Conservation (phyloP, 2,797 vertebrate genomes). For the Hylomyscus alleni region DNA sequence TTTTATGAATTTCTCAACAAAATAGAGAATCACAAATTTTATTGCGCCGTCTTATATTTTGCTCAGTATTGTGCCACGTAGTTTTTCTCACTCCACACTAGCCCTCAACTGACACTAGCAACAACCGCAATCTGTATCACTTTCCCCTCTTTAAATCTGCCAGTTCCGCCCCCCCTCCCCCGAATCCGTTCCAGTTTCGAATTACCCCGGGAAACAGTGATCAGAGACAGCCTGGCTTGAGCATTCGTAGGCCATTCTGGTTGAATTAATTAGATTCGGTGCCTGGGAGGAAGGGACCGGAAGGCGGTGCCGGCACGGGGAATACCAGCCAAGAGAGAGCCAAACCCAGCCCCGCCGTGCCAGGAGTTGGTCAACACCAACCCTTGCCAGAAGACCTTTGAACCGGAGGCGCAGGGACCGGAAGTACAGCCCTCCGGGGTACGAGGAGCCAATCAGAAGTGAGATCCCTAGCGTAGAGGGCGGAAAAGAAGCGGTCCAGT, state of each 20-base stretch:
- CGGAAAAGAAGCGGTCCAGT: conserved; percentile 75
- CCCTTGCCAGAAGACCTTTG: fast-evolving
- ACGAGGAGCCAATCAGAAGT: conserved; percentile 64
- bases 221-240: neutral
- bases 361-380: fast-evolving
- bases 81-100: neutral
- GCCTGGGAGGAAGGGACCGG: neutral
- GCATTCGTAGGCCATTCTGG: neutral
- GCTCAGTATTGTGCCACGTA: neutral
- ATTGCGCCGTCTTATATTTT: neutral
- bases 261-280: neutral
- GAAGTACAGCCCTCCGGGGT: conserved; percentile 22
- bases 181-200: neutral
- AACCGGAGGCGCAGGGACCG: neutral
- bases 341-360: neutral
- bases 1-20: conserved; percentile 4
- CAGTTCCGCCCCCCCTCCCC: neutral
- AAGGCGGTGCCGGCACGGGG: fast-evolving
- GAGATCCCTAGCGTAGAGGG: neutral
- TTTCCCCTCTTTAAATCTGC: neutral
- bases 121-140: neutral
- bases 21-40: conserved; percentile 19
- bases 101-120: neutral
- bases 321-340: neutral
- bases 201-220: neutral